These are phyloP conservation scores for Sialis fuliginosa DNA, from an alignment of 2,888 invertebrate genomes.

Conservation along the genomic window DNA sequence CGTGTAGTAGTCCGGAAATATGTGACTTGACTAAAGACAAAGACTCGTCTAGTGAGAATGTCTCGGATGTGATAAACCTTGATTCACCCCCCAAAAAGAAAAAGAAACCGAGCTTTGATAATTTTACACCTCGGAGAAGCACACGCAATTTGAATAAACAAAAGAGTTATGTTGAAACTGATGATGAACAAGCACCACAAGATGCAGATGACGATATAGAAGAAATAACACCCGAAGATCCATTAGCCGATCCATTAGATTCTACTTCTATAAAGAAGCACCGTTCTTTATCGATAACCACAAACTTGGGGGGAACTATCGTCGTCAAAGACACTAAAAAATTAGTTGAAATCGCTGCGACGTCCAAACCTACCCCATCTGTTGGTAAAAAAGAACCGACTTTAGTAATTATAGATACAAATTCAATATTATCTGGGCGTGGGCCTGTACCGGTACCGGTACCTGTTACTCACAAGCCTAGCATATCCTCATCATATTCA, in stretches of 20 bases:
- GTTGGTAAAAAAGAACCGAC: constrained; percentile 52
- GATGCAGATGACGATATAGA: constrained; percentile 45
- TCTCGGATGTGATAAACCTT: constrained; percentile 11
- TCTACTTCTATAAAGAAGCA: not conserved
- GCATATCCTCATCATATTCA: constrained; percentile 17
- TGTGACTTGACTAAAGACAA: constrained; percentile 21
- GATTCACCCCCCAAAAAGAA: constrained; percentile 25
- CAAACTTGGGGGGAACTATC: constrained; percentile 24
- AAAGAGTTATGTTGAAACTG: constrained; percentile 24
- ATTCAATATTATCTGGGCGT: constrained; percentile 47
- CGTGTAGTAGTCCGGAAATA: constrained; percentile 22
- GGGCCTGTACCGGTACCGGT: constrained; percentile 32
- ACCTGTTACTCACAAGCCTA: constrained; percentile 2
- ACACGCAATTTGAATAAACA: constrained; percentile 39
- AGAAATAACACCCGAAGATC: constrained; percentile 40
- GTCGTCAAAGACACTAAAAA: constrained; percentile 56
- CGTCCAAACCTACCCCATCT: constrained; percentile 27
- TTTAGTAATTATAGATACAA: constrained; percentile 62
- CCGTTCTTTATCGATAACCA: not conserved
- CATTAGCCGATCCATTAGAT: constrained; percentile 22
- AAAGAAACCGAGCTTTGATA: constrained; percentile 10
- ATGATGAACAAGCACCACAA: constrained; percentile 24
- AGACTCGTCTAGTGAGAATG: constrained; percentile 24
- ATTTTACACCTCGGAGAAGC: constrained; percentile 27
- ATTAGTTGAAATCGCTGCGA: constrained; percentile 49